Evolutionary conservation across 2,113 vertebrate species (phyloP).

Genomic region (Calypte anna): DNA sequence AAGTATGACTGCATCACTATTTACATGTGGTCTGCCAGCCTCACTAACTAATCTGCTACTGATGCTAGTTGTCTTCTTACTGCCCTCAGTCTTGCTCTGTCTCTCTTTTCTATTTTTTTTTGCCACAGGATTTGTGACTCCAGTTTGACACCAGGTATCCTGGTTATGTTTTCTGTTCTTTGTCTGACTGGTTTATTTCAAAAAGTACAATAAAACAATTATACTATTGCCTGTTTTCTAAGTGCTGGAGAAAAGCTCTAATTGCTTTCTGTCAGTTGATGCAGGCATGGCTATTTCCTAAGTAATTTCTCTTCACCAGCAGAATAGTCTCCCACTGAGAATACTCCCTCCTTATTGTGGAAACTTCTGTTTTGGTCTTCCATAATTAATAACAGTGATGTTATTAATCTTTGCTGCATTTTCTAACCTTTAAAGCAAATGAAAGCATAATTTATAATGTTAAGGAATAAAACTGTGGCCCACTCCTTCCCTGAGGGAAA

Average conservation of each 20-base stretch:
- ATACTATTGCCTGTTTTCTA: not conserved
- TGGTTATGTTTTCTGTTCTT: not conserved
- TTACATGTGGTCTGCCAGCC: not conserved
- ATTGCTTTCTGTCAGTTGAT: slow-evolving; percentile 43
- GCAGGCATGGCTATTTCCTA: slow-evolving; percentile 16
- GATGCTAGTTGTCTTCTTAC: not conserved
- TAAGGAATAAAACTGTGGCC: slow-evolving; percentile 16
- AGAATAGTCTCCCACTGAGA: slow-evolving; percentile 3
- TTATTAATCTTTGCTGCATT: slow-evolving; percentile 30
- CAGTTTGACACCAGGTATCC: not conserved
- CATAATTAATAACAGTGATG: slow-evolving; percentile 35
- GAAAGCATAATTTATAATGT: not conserved
- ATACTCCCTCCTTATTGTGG: not conserved
- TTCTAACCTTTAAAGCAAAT: slow-evolving; percentile 27
- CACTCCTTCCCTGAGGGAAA: not conserved
- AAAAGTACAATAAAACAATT: not conserved
- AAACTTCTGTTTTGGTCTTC: slow-evolving; percentile 11
- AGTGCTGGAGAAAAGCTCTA: not conserved
- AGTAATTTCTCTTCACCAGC: slow-evolving; percentile 35
- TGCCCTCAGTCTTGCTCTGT: not conserved
- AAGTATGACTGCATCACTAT: not conserved
- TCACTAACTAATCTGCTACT: not conserved
- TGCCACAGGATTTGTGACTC: not conserved
- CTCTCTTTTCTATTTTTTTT: not conserved
- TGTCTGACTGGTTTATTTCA: slow-evolving; percentile 4